Conservation (phyloP, 2,888 invertebrate genomes). For the Hemistola chrysoprasaria region DNA sequence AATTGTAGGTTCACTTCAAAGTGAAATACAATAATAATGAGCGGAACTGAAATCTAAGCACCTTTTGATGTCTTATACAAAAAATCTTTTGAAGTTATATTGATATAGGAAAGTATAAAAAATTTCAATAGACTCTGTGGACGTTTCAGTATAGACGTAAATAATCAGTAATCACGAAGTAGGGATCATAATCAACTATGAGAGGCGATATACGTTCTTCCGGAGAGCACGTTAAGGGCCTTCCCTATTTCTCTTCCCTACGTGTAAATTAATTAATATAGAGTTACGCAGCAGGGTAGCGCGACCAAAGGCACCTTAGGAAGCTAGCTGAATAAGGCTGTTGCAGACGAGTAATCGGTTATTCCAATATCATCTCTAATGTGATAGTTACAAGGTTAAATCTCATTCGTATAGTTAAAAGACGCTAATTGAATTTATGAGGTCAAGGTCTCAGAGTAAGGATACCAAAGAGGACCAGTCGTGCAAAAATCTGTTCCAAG, state of each 20-base stretch:
- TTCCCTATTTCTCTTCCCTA: slow-evolving; percentile 18
- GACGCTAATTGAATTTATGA: slow-evolving; percentile 13
- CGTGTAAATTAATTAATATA: slow-evolving; percentile 29
- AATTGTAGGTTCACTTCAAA: no score
- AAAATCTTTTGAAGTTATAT: no score
- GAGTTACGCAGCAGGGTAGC: slow-evolving; percentile 12
- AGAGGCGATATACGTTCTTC: slow-evolving; percentile 15
- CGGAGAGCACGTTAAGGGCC: slow-evolving; percentile 22
- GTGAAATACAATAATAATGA: no score
- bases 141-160: no score
- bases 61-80: no score
- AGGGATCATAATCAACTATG: slow-evolving; percentile 6
- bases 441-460: slow-evolving; percentile 21
- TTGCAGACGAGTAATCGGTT: slow-evolving; percentile 10
- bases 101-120: no score
- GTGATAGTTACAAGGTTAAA: slow-evolving; percentile 6
- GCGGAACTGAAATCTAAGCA: no score
- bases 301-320: slow-evolving; percentile 7
- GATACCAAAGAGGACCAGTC: no score
- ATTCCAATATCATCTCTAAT: slow-evolving; percentile 10
- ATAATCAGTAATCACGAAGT: no score
- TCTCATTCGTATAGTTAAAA: slow-evolving; percentile 4
- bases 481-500: no score
- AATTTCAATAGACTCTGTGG: no score
- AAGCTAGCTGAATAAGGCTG: slow-evolving; percentile 17